These are phyloP conservation scores for Galerucella nymphaeae DNA, from an alignment of 2,888 invertebrate species.

Conservation along the genomic window DNA sequence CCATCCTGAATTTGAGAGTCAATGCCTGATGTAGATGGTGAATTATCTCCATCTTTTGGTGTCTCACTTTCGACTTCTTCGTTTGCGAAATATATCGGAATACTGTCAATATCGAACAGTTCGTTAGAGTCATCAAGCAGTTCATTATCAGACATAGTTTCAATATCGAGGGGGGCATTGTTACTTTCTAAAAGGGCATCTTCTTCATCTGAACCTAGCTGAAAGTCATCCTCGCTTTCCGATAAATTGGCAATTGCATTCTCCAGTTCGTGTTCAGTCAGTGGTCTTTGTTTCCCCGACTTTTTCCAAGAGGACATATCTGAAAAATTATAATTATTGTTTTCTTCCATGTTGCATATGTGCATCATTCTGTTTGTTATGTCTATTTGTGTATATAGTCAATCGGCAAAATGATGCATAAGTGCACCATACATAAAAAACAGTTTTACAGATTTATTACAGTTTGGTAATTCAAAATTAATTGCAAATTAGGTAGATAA, in stretches of 20 bases:
- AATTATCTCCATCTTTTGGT: slow-evolving; percentile 9
- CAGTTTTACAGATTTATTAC: no score
- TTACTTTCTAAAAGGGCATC: neutral
- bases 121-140: slow-evolving; percentile 13
- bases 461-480: no score
- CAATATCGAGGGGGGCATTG: slow-evolving; percentile 15
- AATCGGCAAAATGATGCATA: no score
- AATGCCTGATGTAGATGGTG: slow-evolving; percentile 10
- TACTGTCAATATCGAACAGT: slow-evolving; percentile 18
- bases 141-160: slow-evolving; percentile 20
- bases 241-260: slow-evolving; percentile 9
- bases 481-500: no score
- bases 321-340: no score
- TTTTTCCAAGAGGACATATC: no score
- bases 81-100: slow-evolving; percentile 13
- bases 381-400: slow-evolving; percentile 7
- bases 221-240: no score
- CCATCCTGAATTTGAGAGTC: slow-evolving; percentile 17
- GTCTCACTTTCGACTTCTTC: slow-evolving; percentile 7
- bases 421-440: no score
- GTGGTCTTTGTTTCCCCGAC: no score
- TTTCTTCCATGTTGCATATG: no score
- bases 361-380: slow-evolving; percentile 11
- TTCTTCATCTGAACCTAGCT: neutral
- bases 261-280: no score